Base-by-base conservation (phyloP, 2,113 vertebrate species). In the Chaetura pelagica region DNA sequence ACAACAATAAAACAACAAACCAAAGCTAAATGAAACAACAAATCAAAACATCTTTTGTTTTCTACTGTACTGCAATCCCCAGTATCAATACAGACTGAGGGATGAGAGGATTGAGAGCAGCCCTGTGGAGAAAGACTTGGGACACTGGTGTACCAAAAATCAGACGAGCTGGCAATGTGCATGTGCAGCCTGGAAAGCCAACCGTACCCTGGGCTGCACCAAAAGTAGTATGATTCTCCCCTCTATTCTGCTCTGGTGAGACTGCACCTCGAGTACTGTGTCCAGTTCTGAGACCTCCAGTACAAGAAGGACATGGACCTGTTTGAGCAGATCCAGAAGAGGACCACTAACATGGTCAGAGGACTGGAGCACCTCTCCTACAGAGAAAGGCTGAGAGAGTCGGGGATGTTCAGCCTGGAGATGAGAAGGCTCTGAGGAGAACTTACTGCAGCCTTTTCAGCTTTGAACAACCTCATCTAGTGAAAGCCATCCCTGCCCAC, bases 201-300 rank as follows among this genome's bases (percentile, higher is more conserved):
- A 62, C 35, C 0, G 0, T 40, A n/a, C 86, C 59, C 49, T 23
- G 24, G 62, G 27, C n/a, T 62, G 42, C 58, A 30, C 29, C 8
- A 21, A 7, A 74, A 61, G 20, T 3, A n/a, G 67, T 0, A 0
- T n/a, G 58, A 49, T 46, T 46, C 46, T 42, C 40, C 40, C 40
- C 40, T 46, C 46, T 46, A 49, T 10, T 49, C 48, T 22, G 20
- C 48, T 22, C 48, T 22, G 17, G 21, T 49, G 21, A 49, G 48
- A 49, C 48, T 18, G 9, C 19, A 49, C 19, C 20, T 49, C 20
- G 40, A 42, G 40, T 42, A 42, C 40, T 42, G 40, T 42, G 40
- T 42, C 14, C 40, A 42, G 40, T 18, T 49, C 48, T 64, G 55
- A 10, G 32, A 32, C 40, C 4, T 24, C 29, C 73, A 61, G 26